Conservation (phyloP, 2,888 invertebrate species). For the Diarsia dahlii region DNA sequence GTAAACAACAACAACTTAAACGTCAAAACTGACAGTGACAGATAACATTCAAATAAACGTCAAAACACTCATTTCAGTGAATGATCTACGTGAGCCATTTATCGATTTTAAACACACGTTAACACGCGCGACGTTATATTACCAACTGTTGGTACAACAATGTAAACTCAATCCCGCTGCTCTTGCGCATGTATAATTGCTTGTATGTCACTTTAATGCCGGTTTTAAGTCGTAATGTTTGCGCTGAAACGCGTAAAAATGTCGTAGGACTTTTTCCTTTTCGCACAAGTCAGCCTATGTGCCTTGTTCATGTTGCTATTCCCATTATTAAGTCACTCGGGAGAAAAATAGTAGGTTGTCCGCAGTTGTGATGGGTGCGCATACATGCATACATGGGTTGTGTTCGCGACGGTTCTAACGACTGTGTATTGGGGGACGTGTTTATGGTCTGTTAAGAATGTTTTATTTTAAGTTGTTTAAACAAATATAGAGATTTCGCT, state of each 20-base stretch:
- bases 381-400: conserved; percentile 38
- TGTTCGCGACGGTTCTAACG: conserved; percentile 45
- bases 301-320: conserved; percentile 46
- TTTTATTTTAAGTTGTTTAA: conserved; percentile 33
- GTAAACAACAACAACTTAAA: background rate
- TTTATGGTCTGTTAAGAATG: conserved; percentile 26
- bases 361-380: conserved; percentile 36
- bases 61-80: conserved; percentile 6
- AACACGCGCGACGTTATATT: conserved; percentile 39
- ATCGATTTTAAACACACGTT: conserved; percentile 51
- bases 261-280: conserved; percentile 46
- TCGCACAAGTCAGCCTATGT: conserved; percentile 19
- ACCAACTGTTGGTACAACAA: conserved; percentile 58
- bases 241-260: conserved; percentile 60
- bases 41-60: conserved; percentile 25
- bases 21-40: conserved; percentile 1
- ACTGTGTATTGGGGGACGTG: conserved; percentile 26
- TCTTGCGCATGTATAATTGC: conserved; percentile 66
- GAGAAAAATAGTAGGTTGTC: conserved; percentile 51
- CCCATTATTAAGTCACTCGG: conserved; percentile 54
- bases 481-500: conserved; percentile 2
- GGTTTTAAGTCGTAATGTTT: conserved; percentile 66
- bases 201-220: conserved; percentile 66
- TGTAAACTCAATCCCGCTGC: conserved; percentile 63
- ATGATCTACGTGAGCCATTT: conserved; percentile 30